These are phyloP conservation scores for Poecile atricapillus DNA, from an alignment of 2,113 vertebrate species.

Conservation along the genomic window DNA sequence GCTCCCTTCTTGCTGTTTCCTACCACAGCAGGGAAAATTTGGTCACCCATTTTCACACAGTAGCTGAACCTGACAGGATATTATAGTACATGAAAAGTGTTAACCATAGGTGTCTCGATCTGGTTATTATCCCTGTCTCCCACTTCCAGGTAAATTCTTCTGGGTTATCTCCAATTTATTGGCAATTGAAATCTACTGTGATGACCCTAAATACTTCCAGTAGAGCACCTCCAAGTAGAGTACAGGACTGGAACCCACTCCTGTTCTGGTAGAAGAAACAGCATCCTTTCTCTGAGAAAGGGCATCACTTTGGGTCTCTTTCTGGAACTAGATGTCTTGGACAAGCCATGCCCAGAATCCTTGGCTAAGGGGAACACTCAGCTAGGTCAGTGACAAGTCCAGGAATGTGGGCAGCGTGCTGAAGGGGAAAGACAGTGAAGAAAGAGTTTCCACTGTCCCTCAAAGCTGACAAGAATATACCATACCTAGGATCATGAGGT, in stretches of 20 bases:
- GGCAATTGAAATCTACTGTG: background rate
- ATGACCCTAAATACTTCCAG: background rate
- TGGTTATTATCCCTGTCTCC: background rate
- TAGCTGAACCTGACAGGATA: constrained; percentile 85
- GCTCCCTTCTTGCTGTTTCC: constrained; percentile 95
- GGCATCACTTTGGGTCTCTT: background rate
- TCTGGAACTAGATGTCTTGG: background rate
- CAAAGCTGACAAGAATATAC: background rate
- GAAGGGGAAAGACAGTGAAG: background rate
- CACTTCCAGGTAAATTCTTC: background rate
- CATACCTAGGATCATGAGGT: constrained; percentile 92
- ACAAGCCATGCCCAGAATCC: background rate
- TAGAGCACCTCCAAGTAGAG: background rate
- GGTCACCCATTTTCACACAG: constrained; percentile 88
- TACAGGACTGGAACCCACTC: background rate
- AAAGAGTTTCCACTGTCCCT: background rate
- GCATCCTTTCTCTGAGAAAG: background rate
- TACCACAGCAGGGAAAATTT: constrained; percentile 82
- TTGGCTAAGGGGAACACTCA: background rate
- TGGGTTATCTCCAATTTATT: background rate
- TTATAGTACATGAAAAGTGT: background rate
- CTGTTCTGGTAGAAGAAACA: background rate
- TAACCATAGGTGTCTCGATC: background rate
- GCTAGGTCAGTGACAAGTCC: background rate
- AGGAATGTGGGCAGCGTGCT: accelerated